phyloP scores from a whole-genome alignment of 2,113 vertebrate species.

The Phalacrocorax carbo region DNA sequence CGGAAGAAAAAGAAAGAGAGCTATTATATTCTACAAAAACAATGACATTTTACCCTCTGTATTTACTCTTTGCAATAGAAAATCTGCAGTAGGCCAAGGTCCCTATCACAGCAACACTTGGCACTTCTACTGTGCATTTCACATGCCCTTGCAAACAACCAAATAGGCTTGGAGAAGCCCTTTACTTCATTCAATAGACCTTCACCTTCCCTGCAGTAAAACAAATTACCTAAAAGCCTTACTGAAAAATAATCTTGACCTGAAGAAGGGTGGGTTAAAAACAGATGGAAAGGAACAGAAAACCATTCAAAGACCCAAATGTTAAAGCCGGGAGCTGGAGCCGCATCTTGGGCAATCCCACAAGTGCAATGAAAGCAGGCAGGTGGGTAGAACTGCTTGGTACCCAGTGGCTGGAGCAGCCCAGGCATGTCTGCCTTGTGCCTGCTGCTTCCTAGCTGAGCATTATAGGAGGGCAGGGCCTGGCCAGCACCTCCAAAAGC shows the following conservation, averaged over 20 bases:
- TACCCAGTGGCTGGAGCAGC: background rate
- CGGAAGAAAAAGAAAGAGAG: background rate
- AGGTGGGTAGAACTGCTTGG: accelerated
- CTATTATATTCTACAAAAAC: conserved; percentile 49
- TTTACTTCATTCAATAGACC: background rate
- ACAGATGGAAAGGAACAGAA: background rate
- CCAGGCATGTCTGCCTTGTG: background rate
- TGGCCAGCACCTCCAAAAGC: background rate
- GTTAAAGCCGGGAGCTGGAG: background rate
- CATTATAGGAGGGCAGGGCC: background rate
- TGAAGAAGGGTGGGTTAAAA: background rate
- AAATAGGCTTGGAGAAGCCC: background rate
- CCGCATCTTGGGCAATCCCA: background rate
- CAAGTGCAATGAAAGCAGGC: background rate
- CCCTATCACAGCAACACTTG: background rate
- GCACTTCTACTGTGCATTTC: background rate
- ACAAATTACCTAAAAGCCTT: background rate
- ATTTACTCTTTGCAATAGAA: conserved; percentile 29
- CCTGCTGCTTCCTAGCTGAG: background rate
- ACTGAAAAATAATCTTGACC: background rate
- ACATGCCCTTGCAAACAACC: background rate
- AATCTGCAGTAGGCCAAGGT: background rate
- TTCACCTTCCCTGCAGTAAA: background rate
- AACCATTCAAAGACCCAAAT: accelerated
- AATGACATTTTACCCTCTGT: conserved; percentile 54